These are phyloP conservation scores for Sebastes minor DNA, from an alignment of 2,797 vertebrate species.

Conservation along the genomic window DNA sequence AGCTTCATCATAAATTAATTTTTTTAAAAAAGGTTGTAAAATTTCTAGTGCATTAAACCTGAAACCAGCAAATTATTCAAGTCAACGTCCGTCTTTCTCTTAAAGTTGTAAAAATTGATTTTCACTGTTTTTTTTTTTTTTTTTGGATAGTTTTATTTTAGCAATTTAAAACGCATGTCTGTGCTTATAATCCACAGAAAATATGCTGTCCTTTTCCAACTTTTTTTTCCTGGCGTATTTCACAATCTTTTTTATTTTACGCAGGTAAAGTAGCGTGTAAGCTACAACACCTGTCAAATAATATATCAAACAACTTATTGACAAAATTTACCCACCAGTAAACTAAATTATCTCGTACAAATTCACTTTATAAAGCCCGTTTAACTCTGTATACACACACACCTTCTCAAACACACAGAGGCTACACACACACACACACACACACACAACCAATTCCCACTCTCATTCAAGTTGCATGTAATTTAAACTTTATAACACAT, in stretches of 20 bases:
- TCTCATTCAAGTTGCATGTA: conserved; percentile 20
- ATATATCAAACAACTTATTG: neutral
- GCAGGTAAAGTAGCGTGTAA: neutral
- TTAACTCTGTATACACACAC: neutral
- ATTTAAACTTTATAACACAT: conserved; percentile 26
- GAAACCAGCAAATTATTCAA: conserved; percentile 3
- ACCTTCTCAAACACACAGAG: neutral
- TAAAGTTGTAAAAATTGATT: neutral
- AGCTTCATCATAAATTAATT: neutral
- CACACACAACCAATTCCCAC: neutral
- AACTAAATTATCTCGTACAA: conserved; percentile 2
- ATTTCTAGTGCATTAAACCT: neutral
- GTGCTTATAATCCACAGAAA: neutral
- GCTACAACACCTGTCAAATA: neutral
- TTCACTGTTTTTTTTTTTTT: neutral
- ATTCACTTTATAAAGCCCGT: conserved; percentile 24
- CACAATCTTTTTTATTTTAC: neutral
- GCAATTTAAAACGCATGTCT: conserved; percentile 3
- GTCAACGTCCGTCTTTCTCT: neutral
- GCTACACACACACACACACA: neutral
- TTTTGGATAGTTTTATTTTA: neutral
- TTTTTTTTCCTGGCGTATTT: conserved; percentile 1
- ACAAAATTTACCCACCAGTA: conserved; percentile 22
- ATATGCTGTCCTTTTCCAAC: neutral
- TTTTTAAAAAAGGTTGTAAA: accelerated